Evolutionary conservation across 2,888 invertebrate species (phyloP), one percentile per base, ranked within the genome.

Genomic region (Entomobrya proxima): DNA sequence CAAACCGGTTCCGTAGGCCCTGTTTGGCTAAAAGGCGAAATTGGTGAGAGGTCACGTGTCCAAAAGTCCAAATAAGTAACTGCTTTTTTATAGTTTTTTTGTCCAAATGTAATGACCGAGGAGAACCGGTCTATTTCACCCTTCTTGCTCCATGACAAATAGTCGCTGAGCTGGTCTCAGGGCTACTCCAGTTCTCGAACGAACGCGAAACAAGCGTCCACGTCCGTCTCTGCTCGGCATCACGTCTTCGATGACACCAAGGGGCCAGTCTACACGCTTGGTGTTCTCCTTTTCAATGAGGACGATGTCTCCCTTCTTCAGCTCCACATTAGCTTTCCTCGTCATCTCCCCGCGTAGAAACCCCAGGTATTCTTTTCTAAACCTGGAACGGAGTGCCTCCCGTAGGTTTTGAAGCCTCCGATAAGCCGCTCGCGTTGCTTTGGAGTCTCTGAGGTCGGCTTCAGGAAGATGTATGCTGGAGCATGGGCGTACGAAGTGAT

Each of bases 281-380:
- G n/a, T n/a, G n/a, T n/a, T n/a, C n/a, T n/a, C n/a, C n/a, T n/a
- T n/a, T n/a, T n/a, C n/a, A n/a, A n/a, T n/a, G n/a, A n/a, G n/a
- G n/a, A n/a, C n/a, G n/a, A n/a, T n/a, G n/a, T n/a, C n/a, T n/a
- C n/a, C n/a, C n/a, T n/a, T n/a, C n/a, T n/a, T n/a, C n/a, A 52
- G 18, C 15, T 18, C 6, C 18, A 52, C 15, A 18, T 18, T 9
- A 61, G 44, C 44, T 40, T 40, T 40, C 9, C 44, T 40, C 9
- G 7, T 40, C 9, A 40, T 11, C 15, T 40, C 15, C 15, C 44
- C 44, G 15, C 44, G 44, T 11, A 69, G 69, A n/a, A n/a, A 15
- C 7, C 69, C 69, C 47, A 74, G n/a, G n/a, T 74, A 74, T n/a
- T 74, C 74, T 21, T 24, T 40, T 47, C 74, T 4, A n/a, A 74